Base-by-base conservation (phyloP, 2,888 invertebrate genomes). In the Limnephilus marmoratus region DNA sequence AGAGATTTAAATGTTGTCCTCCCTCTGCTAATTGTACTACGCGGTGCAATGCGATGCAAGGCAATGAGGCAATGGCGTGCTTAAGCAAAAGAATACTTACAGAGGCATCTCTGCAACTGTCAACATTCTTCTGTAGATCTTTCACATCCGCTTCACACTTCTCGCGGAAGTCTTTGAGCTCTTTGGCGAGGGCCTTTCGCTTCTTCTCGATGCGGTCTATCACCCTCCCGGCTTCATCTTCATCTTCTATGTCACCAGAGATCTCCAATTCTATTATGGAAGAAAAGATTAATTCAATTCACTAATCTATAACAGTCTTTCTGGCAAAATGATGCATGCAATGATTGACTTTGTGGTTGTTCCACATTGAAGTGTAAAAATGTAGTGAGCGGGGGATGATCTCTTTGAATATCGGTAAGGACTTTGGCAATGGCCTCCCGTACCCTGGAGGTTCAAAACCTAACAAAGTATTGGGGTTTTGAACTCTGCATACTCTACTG, bases 131-230 rank as follows among this genome's bases (percentile, higher is more conserved):
- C 93, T 96, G 96, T 89, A 95, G 94, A 93, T 95, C 94, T 83
- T 95, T 95, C 94, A 96, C 96, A 93, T 96, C 95, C 4, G 94
- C 94, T 94, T 96, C 96, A 82, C 95, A 95, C 83, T 94, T 94
- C 5, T 94, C 92, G 93, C 95, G 95, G 85, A 95, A 94, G 92
- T 95, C 95, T 45, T 94, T 94, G 2, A 95, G 94, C 90, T 95
- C 95, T 41, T 94, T 93, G 94, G 94, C 41, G 45, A 91, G 89
- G 24, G 91, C 15, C n/a, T 81, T 88, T 3, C 90, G 34, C 68
- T 93, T 92, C 29, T 90, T 91, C 53, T 89, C 83, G 34, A 93
- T 91, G 34, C 80, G 85, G 18, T 89, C 90, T 41, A 91, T 81
- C 31, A 91, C 37, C 34, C 85, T 91, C 18, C 68, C 41, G 12